Conservation (phyloP, 2,113 vertebrate genomes). For the Colossoma macropomum region DNA sequence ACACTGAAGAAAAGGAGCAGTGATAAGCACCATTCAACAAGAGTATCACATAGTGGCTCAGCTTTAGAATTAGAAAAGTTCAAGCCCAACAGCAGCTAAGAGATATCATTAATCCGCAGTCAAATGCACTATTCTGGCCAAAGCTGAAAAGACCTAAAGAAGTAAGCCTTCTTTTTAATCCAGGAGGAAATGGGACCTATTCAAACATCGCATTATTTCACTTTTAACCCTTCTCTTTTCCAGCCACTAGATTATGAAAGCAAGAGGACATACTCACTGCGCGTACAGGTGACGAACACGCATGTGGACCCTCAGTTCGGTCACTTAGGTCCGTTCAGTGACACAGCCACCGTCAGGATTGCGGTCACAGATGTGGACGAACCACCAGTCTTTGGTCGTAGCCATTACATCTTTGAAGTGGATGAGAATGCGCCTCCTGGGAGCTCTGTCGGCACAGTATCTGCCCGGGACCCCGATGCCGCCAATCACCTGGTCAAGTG, state of each 20-base stretch:
- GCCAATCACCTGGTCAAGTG: slow-evolving; percentile 89
- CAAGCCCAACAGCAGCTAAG: slow-evolving; percentile 4
- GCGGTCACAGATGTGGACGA: slow-evolving; percentile 91
- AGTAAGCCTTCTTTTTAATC: slow-evolving; percentile 25
- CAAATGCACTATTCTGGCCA: slow-evolving; percentile 1
- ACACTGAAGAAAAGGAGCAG: slow-evolving; percentile 28
- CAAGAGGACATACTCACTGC: slow-evolving; percentile 86
- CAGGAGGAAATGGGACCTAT: background rate
- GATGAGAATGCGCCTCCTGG: slow-evolving; percentile 92
- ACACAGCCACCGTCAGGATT: slow-evolving; percentile 88
- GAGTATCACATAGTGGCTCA: background rate
- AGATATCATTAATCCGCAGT: slow-evolving; percentile 22
- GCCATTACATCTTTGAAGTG: slow-evolving; percentile 91
- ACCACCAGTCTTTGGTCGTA: slow-evolving; percentile 87
- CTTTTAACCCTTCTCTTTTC: slow-evolving; percentile 49
- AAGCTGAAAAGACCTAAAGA: slow-evolving; percentile 28
- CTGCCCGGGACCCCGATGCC: slow-evolving; percentile 89
- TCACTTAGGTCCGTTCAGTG: slow-evolving; percentile 90
- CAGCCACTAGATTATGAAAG: slow-evolving; percentile 95
- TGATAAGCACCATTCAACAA: slow-evolving; percentile 39
- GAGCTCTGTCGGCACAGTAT: slow-evolving; percentile 88
- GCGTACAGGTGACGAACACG: slow-evolving; percentile 90
- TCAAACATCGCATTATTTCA: slow-evolving; percentile 7
- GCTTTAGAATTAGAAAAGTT: slow-evolving; percentile 44
- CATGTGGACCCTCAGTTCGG: slow-evolving; percentile 88